Base-by-base conservation (phyloP, 2,113 vertebrate species). In the Lophius piscatorius region DNA sequence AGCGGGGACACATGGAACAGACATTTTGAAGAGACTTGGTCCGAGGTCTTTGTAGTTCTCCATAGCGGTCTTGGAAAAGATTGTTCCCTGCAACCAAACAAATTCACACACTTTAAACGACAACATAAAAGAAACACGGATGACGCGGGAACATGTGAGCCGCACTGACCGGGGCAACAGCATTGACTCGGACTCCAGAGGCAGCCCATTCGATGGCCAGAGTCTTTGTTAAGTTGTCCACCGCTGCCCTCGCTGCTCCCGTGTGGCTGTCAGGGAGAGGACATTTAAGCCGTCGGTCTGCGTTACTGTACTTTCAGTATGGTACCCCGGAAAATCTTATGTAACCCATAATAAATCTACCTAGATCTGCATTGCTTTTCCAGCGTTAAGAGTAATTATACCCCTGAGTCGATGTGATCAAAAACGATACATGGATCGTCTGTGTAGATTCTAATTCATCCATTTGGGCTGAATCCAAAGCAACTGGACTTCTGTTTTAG, bases 171-270 rank as follows among this genome's bases (percentile, higher is more conserved):
- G 95, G 96, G 9, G 94, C 93, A 17, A 99, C 70, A 0, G 92
- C 85, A 42, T 99, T 98, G 78, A 98, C 81, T 62, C 97, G 70
- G 9, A 98, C 84, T 28, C 96, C 95, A 0, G 88, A 92, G 29
- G 52, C 40, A 6, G 96, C 95, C 96, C 96, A 98, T 54, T 95
- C 94, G 9, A 97, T 71, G 51, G 96, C 93, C 54, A 98, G 89
- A 56, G 78, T 91, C 84, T 97, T 98, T 17, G 94, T 95, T 9
- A 98, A 80, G 56, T 92, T 96, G 70, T 93, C 86, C 80, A 99
- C 95, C 0, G 89, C 97, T 21, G 90, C 94, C 80, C 97, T 92
- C 1, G 96, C 94, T 50, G 97, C 97, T 86, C 89, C 94, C 4
- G 91, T 86, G 59, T 98, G 96, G 31, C 96, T 99, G 41, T 24